Evolutionary conservation across 1,140 invertebrate genomes (phyloP), one percentile per base, ranked within the genome.

Genomic region (Nomia melanderi): DNA sequence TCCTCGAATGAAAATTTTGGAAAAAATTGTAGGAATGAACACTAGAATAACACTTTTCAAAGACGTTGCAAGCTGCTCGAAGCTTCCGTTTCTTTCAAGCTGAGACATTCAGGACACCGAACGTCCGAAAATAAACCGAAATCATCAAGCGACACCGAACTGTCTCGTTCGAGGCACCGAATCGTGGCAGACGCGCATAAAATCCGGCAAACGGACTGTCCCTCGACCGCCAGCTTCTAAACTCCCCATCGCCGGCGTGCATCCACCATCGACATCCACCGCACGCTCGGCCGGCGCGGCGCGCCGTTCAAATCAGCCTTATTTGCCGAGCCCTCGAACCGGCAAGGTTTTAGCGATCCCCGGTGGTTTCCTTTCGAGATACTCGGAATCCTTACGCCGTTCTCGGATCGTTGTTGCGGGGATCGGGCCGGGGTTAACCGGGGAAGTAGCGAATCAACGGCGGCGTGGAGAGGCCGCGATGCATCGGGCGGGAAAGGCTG

Each of bases 401-500:
- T 41, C 33, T 36, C 29, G 47, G 57, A 72, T 73, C 39, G 27
- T 44, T 29, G 62, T 72, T 77, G 66, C 74, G 69, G 59, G 63
- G 44, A 31, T 39, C 50, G 27, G 17, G 54, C 20, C 69, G 8
- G n/a, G 63, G 69, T 23, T 57, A 78, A 41, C 73, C n/a, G 56
- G 31, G 57, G 53, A 56, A 27, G 53, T 44, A 47, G 14, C 33
- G 41, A n/a, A 36, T 59, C 12, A n/a, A n/a, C n/a, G n/a, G n/a
- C n/a, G n/a, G 66, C 53, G 60, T 29, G 20, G 59, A 29, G 53
- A 39, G 25, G 9, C 17, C 25, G 25, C 60, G 54, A 14, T 29
- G 57, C 47, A 33, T 29, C 54, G 41, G 31, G 14, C 27, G 29
- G 50, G 69, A 62, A 50, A 27, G 6, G 47, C 29, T 4, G n/a